phyloP scores from a whole-genome alignment of 2,888 invertebrate genomes.

The Sceliomorpha sp. region DNA sequence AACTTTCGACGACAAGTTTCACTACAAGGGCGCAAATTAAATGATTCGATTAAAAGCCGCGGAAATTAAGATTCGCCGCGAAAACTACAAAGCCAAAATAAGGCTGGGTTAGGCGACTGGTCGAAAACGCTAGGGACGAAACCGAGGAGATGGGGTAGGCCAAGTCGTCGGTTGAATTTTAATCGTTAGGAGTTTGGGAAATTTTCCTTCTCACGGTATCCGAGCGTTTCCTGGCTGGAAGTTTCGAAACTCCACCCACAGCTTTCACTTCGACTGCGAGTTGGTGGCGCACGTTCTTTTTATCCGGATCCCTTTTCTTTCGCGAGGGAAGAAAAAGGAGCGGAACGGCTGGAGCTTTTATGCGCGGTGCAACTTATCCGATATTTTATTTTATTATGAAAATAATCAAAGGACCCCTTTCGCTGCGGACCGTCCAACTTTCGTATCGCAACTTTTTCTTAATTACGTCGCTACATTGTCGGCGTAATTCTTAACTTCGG shows the following conservation, averaged over 20 bases:
- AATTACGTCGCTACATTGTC: constrained; percentile 17
- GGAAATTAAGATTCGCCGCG: constrained; percentile 70
- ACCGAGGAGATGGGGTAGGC: constrained; percentile 17
- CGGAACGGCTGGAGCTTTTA: constrained; percentile 33
- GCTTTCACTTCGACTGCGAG: constrained; percentile 47
- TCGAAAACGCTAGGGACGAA: constrained; percentile 12
- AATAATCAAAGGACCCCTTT: constrained; percentile 34
- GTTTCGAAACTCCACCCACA: constrained; percentile 35
- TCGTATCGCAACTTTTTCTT: constrained; percentile 28
- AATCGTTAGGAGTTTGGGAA: constrained; percentile 56
- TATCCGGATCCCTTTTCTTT: constrained; percentile 12
- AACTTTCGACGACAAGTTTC: constrained; percentile 65
- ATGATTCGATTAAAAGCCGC: constrained; percentile 74
- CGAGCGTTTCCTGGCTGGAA: constrained; percentile 37
- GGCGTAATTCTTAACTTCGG: constrained; percentile 1
- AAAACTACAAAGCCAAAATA: constrained; percentile 68
- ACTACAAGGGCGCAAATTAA: constrained; percentile 74
- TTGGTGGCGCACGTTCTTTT: constrained; percentile 23
- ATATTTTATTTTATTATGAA: constrained; percentile 53
- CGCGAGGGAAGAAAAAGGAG: constrained; percentile 17
- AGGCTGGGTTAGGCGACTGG: constrained; percentile 47
- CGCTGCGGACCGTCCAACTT: neutral
- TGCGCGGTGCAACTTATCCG: constrained; percentile 30
- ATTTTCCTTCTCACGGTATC: constrained; percentile 40
- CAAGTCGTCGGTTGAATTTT: constrained; percentile 62